Conservation (phyloP, 2,888 invertebrate genomes). For the Cantharis flavilabris region DNA sequence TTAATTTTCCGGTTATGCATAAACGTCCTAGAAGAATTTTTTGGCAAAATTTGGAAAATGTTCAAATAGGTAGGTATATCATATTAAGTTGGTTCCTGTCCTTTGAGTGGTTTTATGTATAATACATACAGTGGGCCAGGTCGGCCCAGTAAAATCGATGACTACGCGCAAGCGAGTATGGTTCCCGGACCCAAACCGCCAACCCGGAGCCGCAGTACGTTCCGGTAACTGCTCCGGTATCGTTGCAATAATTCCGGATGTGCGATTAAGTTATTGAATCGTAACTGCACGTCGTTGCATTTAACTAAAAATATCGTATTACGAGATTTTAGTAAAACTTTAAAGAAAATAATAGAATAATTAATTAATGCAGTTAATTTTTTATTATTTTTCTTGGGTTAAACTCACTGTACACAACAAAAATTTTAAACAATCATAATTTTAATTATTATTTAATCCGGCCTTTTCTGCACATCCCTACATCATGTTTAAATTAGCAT, state of each 20-base stretch:
- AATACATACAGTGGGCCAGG: slow-evolving; percentile 53
- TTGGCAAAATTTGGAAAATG: background rate
- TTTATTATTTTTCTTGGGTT: background rate
- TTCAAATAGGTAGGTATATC: slow-evolving; percentile 8
- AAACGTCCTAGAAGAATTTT: background rate
- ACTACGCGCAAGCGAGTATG: slow-evolving; percentile 47
- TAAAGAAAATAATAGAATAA: background rate
- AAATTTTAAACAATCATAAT: background rate
- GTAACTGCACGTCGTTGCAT: slow-evolving; percentile 18
- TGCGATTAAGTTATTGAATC: slow-evolving; percentile 21
- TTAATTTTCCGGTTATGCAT: no score
- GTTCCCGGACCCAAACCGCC: slow-evolving; percentile 42
- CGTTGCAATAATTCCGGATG: slow-evolving; percentile 22
- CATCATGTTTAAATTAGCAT: background rate
- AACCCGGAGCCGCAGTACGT: slow-evolving; percentile 49
- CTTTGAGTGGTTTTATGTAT: slow-evolving; percentile 49
- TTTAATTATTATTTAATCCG: background rate
- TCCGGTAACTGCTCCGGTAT: slow-evolving; percentile 36
- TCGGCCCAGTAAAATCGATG: slow-evolving; percentile 53
- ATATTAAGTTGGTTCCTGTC: slow-evolving; percentile 23
- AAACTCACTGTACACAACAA: background rate
- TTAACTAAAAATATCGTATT: background rate
- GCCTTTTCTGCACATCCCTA: background rate
- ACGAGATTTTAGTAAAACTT: background rate
- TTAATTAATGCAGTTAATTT: background rate